Evolutionary conservation across 1,140 invertebrate species (phyloP).

Genomic region (Rhagoletis zephyria): DNA sequence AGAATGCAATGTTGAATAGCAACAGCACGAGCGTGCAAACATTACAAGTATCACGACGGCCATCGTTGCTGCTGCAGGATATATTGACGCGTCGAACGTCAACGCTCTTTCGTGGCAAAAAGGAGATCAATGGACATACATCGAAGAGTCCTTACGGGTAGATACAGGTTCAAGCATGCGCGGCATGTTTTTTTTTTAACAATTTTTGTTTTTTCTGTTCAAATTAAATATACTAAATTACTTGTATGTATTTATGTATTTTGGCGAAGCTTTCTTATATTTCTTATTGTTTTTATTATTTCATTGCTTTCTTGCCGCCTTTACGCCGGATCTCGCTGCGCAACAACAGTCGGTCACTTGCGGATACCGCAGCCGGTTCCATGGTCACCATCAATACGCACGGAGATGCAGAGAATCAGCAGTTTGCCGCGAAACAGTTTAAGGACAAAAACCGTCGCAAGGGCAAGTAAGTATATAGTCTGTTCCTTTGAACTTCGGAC

Average conservation of each 20-base stretch:
- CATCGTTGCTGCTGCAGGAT: slow-evolving; percentile 70
- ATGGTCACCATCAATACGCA: slow-evolving; percentile 66
- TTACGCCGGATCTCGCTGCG: not conserved
- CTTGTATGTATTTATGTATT: slow-evolving; percentile 32
- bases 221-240: not conserved
- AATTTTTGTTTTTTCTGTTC: not conserved
- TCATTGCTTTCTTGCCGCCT: not conserved
- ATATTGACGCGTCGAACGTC: slow-evolving; percentile 73
- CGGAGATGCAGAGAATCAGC: slow-evolving; percentile 63
- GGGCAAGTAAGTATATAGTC: slow-evolving; percentile 73
- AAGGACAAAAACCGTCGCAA: slow-evolving; percentile 70
- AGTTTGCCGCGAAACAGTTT: slow-evolving; percentile 66
- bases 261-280: not conserved
- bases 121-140: slow-evolving; percentile 68
- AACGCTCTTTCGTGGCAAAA: slow-evolving; percentile 68
- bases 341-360: slow-evolving; percentile 59
- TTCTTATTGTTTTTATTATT: not conserved
- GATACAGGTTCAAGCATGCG: slow-evolving; percentile 53
- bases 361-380: slow-evolving; percentile 68
- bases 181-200: not conserved
- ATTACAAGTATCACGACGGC: slow-evolving; percentile 68
- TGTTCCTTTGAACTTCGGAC: too few relatives aligned
- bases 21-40: slow-evolving; percentile 60
- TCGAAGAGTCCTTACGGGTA: slow-evolving; percentile 67
- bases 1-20: not conserved